phyloP scores from a whole-genome alignment of 2,113 vertebrate species.

The Raja brachyura region DNA sequence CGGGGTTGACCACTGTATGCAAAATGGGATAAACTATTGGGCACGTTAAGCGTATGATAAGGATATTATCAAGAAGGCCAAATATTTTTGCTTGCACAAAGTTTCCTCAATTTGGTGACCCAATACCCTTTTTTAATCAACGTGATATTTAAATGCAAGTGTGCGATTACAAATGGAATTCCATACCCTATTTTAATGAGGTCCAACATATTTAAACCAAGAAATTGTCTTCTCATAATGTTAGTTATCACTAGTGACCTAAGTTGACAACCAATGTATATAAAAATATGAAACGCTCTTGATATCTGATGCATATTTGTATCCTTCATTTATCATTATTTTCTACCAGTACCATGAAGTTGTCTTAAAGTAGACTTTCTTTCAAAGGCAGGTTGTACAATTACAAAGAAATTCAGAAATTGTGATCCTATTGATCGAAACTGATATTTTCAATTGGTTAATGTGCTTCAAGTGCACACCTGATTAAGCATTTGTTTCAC shows the following conservation, averaged over 20 bases:
- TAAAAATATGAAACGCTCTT: neutral
- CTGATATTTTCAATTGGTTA: neutral
- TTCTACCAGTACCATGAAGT: neutral
- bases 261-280: too few relatives aligned
- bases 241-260: too few relatives aligned
- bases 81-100: neutral
- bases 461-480: neutral
- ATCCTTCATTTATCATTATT: too few relatives aligned
- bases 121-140: neutral
- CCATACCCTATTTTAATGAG: neutral
- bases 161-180: neutral
- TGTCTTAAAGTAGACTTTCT: neutral
- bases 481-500: neutral
- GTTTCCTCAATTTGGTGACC: neutral
- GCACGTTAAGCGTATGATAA: neutral
- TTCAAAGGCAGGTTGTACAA: neutral
- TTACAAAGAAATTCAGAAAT: neutral
- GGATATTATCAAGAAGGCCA: neutral
- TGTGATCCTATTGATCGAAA: neutral
- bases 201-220: neutral
- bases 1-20: neutral
- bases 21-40: neutral
- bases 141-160: neutral
- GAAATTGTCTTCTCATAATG: neutral
- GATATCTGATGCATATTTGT: too few relatives aligned